A percentile compares a stretch with the other conserved stretches of the same genome.
These are phyloP conservation scores for Drosophila niveifrons DNA, from an alignment of 2,888 invertebrate species.

Conservation along the genomic window DNA sequence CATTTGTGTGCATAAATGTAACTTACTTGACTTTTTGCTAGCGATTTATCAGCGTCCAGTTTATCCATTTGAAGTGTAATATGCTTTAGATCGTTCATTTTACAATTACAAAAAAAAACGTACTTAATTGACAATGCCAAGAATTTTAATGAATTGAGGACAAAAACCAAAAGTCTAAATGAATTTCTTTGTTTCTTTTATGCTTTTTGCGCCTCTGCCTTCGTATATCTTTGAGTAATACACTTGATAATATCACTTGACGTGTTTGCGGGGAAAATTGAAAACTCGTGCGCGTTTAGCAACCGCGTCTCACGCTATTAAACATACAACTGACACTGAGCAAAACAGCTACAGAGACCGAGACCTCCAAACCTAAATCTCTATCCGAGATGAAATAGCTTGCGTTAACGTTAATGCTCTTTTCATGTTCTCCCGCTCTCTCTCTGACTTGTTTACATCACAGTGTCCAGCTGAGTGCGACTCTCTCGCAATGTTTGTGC, in stretches of 20 bases:
- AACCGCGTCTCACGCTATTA: constrained; percentile 65
- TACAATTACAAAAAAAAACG: constrained; percentile 24
- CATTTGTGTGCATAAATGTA: background rate
- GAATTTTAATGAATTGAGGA: constrained; percentile 17
- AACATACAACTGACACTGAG: constrained; percentile 51
- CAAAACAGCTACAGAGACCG: background rate
- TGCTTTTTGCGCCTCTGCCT: constrained; percentile 32
- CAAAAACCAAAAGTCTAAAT: constrained; percentile 6
- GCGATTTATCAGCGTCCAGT: constrained; percentile 23
- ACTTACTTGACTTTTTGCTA: constrained; percentile 56
- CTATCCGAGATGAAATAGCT: constrained; percentile 22
- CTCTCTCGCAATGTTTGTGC: constrained; percentile 3
- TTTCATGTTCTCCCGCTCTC: background rate
- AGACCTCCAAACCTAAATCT: constrained; percentile 28
- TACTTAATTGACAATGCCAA: constrained; percentile 40
- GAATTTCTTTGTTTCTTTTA: constrained; percentile 58
- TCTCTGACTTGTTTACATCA: constrained; percentile 7
- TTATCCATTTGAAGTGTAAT: constrained; percentile 64
- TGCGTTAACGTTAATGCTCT: background rate
- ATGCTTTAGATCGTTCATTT: constrained; percentile 62
- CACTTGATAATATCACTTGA: constrained; percentile 42
- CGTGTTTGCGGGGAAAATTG: background rate
- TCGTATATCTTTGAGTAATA: constrained; percentile 18
- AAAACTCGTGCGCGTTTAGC: constrained; percentile 61
- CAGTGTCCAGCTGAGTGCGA: constrained; percentile 24